These are phyloP conservation scores for Brenthis hecate DNA, from an alignment of 2,888 invertebrate species.

Conservation along the genomic window DNA sequence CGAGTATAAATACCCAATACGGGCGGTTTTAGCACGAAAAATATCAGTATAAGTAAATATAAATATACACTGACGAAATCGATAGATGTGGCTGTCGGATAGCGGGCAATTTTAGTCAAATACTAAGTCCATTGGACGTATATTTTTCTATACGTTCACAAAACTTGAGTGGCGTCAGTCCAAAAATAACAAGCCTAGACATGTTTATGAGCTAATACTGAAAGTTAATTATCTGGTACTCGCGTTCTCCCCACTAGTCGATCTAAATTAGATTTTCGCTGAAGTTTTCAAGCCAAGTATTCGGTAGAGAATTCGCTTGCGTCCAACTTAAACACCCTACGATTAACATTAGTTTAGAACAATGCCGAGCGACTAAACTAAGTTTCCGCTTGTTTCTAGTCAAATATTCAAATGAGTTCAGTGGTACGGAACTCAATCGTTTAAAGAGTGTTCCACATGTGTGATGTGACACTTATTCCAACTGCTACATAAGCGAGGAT, in stretches of 20 bases:
- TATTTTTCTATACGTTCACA: too few relatives aligned
- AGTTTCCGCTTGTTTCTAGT: conserved; percentile 58
- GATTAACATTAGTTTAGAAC: conserved; percentile 68
- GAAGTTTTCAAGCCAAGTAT: conserved; percentile 54
- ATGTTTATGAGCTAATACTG: conserved; percentile 55
- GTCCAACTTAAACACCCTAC: conserved; percentile 58
- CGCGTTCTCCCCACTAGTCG: conserved; percentile 50
- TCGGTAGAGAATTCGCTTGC: conserved; percentile 49
- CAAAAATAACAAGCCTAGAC: conserved; percentile 47
- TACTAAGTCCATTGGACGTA: too few relatives aligned
- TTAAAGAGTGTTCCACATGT: conserved; percentile 46
- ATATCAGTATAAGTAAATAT: too few relatives aligned
- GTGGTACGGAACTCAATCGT: conserved; percentile 55
- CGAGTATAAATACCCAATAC: too few relatives aligned
- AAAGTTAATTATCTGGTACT: conserved; percentile 58
- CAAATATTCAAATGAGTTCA: conserved; percentile 69
- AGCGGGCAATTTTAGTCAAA: too few relatives aligned
- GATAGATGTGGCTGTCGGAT: too few relatives aligned
- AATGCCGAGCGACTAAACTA: conserved; percentile 55
- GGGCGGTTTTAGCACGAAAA: too few relatives aligned
- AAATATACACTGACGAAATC: too few relatives aligned
- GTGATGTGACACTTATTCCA: conserved; percentile 27
- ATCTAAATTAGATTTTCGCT: conserved; percentile 59
- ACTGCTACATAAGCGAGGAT: neutral
- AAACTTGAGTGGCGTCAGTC: conserved; percentile 35